These are phyloP conservation scores for Oscheius sp. DNA, from an alignment of 2,888 invertebrate genomes.

Conservation along the genomic window DNA sequence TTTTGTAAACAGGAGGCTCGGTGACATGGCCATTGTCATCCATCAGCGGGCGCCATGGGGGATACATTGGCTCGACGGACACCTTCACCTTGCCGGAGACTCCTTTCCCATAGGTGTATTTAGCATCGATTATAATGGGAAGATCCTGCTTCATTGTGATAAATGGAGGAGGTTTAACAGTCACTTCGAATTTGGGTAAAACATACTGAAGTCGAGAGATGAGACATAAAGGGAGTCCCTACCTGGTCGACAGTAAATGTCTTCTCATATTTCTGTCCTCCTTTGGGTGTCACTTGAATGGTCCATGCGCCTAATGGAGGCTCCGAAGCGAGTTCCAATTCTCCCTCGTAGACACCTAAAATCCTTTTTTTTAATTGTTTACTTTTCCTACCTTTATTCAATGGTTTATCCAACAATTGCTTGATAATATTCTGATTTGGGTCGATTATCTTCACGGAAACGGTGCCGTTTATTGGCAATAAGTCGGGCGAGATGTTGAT, in stretches of 20 bases:
- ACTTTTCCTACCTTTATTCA: slow-evolving; percentile 40
- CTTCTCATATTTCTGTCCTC: slow-evolving; percentile 75
- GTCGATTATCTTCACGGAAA: slow-evolving; percentile 79
- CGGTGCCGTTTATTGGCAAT: slow-evolving; percentile 79
- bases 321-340: slow-evolving; percentile 72
- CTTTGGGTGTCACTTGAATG: slow-evolving; percentile 68
- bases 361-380: no score
- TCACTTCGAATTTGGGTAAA: slow-evolving; percentile 91
- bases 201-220: slow-evolving; percentile 75
- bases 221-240: background rate
- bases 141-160: slow-evolving; percentile 85
- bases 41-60: slow-evolving; percentile 54
- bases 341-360: slow-evolving; percentile 68
- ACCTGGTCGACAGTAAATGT: slow-evolving; percentile 85
- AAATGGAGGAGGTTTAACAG: slow-evolving; percentile 85
- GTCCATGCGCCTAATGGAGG: slow-evolving; percentile 74
- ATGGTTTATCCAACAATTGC: slow-evolving; percentile 37
- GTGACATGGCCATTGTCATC: slow-evolving; percentile 44
- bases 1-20: slow-evolving; percentile 33
- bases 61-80: slow-evolving; percentile 60
- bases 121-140: slow-evolving; percentile 84
- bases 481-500: slow-evolving; percentile 83
- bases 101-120: slow-evolving; percentile 81
- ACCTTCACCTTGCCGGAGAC: slow-evolving; percentile 77
- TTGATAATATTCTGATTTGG: slow-evolving; percentile 73